These are phyloP conservation scores for Acropora tenuis DNA, from an alignment of 64 coral and sea anemone species.

Conservation along the genomic window DNA sequence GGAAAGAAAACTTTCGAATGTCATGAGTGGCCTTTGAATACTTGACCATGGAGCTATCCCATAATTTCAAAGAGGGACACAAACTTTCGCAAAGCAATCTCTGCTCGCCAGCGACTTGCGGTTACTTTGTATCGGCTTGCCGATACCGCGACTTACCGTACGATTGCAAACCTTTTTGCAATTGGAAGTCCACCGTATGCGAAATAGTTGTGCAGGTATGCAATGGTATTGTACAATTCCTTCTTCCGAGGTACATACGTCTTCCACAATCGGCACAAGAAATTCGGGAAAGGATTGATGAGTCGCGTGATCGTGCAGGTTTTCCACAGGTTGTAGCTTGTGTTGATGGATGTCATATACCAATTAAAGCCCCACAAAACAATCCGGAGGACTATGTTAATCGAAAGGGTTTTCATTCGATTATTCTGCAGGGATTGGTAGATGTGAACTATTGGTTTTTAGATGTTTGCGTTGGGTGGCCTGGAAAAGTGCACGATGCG, in stretches of 20 bases:
- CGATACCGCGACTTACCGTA: constrained; percentile 28
- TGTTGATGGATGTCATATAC: constrained; percentile 58
- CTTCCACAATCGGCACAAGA: constrained; percentile 26
- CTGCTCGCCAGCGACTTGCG: neutral
- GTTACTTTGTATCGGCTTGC: constrained; percentile 40
- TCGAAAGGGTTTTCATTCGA: constrained; percentile 38
- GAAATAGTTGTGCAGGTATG: constrained; percentile 39
- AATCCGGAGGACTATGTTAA: constrained; percentile 51
- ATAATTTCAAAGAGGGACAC: too few species aligned
- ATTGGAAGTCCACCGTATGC: constrained; percentile 54
- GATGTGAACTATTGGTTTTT: constrained; percentile 45
- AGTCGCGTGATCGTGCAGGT: neutral
- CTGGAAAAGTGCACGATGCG: constrained; percentile 37
- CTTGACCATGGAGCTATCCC: too few species aligned
- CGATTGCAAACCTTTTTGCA: constrained; percentile 57
- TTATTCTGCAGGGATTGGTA: constrained; percentile 52
- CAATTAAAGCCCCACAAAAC: constrained; percentile 19
- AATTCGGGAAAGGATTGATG: constrained; percentile 32
- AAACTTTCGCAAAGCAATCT: too few species aligned
- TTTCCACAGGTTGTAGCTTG: constrained; percentile 62
- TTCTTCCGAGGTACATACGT: constrained; percentile 38
- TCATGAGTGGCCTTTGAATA: too few species aligned
- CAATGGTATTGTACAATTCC: constrained; percentile 23
- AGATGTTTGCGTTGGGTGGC: constrained; percentile 31
- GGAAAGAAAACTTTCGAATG: too few species aligned